These are phyloP conservation scores for Aplochiton taeniatus DNA, from an alignment of 2,797 vertebrate genomes.

Conservation along the genomic window DNA sequence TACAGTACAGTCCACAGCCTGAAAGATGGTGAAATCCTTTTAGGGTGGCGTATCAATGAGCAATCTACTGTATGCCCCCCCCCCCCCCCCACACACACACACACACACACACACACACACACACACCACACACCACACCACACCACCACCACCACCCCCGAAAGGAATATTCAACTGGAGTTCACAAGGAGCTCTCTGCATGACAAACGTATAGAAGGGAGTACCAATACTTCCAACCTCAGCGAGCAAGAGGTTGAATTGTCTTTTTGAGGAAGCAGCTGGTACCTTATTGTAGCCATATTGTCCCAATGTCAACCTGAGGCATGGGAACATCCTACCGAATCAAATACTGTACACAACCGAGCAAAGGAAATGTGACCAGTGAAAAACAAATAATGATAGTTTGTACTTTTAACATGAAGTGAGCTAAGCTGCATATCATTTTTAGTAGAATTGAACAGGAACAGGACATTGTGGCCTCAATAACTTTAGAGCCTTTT, in stretches of 20 bases:
- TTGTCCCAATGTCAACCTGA: background rate
- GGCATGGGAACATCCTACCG: background rate
- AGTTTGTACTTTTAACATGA: constrained; percentile 14
- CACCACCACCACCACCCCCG: background rate
- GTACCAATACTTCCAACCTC: background rate
- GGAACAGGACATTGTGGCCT: background rate
- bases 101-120: too few relatives aligned
- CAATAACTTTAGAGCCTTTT: background rate
- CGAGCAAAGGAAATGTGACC: too few relatives aligned
- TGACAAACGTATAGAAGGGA: background rate
- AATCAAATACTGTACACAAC: background rate
- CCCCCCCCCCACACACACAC: too few relatives aligned
- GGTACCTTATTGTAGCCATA: background rate
- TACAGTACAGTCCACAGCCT: too few relatives aligned
- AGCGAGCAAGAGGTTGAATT: background rate
- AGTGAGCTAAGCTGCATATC: background rate
- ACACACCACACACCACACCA: background rate
- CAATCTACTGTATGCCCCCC: too few relatives aligned
- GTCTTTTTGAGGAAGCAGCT: background rate
- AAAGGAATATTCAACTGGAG: background rate
- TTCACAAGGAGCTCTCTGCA: background rate
- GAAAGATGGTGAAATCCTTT: too few relatives aligned
- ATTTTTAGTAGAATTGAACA: background rate
- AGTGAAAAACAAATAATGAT: too few relatives aligned
- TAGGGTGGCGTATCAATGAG: too few relatives aligned